Evolutionary conservation across 2,113 vertebrate genomes (phyloP), one percentile per base, ranked within the genome.

Genomic region (Gobio gobio): DNA sequence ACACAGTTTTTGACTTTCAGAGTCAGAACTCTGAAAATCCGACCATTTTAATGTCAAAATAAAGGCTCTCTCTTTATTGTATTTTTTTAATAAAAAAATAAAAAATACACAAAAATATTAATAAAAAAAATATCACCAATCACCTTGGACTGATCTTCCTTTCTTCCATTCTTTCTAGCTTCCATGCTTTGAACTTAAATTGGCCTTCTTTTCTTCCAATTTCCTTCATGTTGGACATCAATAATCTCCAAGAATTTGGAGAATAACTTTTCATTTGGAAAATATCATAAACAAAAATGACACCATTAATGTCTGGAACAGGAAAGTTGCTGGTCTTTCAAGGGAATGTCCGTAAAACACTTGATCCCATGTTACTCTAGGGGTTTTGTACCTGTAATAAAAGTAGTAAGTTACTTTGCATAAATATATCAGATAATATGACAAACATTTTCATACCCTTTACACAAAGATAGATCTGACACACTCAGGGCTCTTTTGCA

Each of bases 401-500:
- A 40, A 40, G 40, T 40, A 40, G 7, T 20, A 20, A 20, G 33
- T 70, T 43, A 4, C 13, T 49, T 45, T 76, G 24, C 14, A 58
- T 77, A 56, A 77, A 76, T 2, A 26, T 7, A 10, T 29, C 74
- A 36, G 74, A 26, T 56, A 77, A 36, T 12, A 78, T 14, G 18
- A 12, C 33, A 26, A 13, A 47, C 6, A 6, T 64, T n/a, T 16
- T 43, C 18, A 22, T 72, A 72, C 10, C 68, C 2, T 74, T 14
- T 74, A 56, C 18, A 22, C 54, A 22, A 51, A 51, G 18, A 22
- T 20, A 3, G 72, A 49, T 26, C 72, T 74, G 1, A 74, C 5
- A 49, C 43, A 16, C 51, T 54, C 88, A 77, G 76, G 40, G 81
- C 54, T 56, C 61, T 78, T 84, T 86, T 89, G 29, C 51, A 83